phyloP scores from a whole-genome alignment of 2,888 invertebrate genomes.

The Orchestes rusci region DNA sequence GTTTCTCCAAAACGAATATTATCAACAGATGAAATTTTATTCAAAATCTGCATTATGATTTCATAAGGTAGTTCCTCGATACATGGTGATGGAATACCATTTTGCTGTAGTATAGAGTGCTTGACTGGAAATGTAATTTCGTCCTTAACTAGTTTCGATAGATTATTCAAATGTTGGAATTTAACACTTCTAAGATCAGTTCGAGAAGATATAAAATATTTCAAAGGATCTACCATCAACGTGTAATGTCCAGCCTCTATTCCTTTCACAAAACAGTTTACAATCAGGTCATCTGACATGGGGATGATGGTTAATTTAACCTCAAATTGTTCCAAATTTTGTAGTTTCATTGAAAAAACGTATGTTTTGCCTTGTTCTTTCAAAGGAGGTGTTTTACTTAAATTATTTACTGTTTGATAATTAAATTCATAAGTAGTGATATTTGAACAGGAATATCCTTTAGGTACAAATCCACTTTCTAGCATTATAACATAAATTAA shows the following conservation, averaged over 20 bases:
- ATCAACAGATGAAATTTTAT: too few relatives aligned
- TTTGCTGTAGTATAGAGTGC: constrained; percentile 25
- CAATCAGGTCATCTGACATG: constrained; percentile 35
- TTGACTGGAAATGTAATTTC: constrained; percentile 36
- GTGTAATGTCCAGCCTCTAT: constrained; percentile 27
- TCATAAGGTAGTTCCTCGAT: constrained; percentile 26
- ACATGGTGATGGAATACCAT: constrained; percentile 17
- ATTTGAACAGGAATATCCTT: constrained; percentile 26
- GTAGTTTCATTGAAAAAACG: constrained; percentile 32
- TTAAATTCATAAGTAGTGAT: constrained; percentile 30
- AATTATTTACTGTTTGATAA: constrained; percentile 30
- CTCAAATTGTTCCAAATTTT: constrained; percentile 28
- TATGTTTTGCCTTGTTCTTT: constrained; percentile 24
- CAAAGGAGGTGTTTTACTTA: constrained; percentile 29
- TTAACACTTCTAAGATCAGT: constrained; percentile 20
- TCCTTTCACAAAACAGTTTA: constrained; percentile 36
- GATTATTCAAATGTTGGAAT: constrained; percentile 36
- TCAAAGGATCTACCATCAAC: constrained; percentile 34
- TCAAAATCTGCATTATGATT: constrained; percentile 24
- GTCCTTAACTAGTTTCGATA: constrained; percentile 38
- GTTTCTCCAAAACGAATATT: constrained; percentile 15
- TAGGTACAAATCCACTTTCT: constrained; percentile 40
- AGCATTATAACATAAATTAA: constrained; percentile 40
- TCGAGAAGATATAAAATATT: constrained; percentile 33
- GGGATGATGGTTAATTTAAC: constrained; percentile 33